Base-by-base conservation (phyloP, 2,888 invertebrate species). In the Charanyca ferruginea region DNA sequence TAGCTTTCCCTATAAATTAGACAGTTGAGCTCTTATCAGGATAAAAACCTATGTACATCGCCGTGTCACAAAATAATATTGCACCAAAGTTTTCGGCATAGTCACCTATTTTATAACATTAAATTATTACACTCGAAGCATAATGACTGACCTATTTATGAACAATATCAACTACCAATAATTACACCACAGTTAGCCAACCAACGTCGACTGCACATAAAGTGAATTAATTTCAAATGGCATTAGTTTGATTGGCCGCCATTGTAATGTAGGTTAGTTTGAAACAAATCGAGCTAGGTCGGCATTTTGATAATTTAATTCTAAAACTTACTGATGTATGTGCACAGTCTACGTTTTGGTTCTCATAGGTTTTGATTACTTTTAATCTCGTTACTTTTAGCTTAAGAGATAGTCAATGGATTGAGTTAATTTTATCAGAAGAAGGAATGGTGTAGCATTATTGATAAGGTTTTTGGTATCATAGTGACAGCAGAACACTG, bases 221-320 rank as follows among this genome's bases (percentile, higher is more conserved):
- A 69, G 62, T 65, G 59, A 69, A 81, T 68, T 74, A 66, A 79
- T 73, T 77, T 66, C 32, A 47, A 55, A 65, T 59, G 51, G 54
- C 47, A 73, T 67, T 67, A 66, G 61, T 75, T 65, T 73, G 77
- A 79, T 78, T 72, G 66, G 62, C 73, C 61, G 53, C 63, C 45
- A 52, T 44, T 72, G 61, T 66, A 72, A 62, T 59, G 57, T 64
- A 54, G 71, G 61, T 62, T 72, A 66, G 72, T 73, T 69, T 18
- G 60, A 49, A 59, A 61, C 71, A 61, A 82, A 73, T 73, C 63
- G 58, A 75, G 64, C 70, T 57, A 59, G 70, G 68, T 81, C 67
- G 77, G 75, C 77, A 66, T 71, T 78, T 69, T 62, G 54, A 70
- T 69, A 64, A 51, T 45, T 51, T 42, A 23, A 68, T 52, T 55